phyloP scores from a whole-genome alignment of 2,797 vertebrate species.

The Rhynchonycteris naso region DNA sequence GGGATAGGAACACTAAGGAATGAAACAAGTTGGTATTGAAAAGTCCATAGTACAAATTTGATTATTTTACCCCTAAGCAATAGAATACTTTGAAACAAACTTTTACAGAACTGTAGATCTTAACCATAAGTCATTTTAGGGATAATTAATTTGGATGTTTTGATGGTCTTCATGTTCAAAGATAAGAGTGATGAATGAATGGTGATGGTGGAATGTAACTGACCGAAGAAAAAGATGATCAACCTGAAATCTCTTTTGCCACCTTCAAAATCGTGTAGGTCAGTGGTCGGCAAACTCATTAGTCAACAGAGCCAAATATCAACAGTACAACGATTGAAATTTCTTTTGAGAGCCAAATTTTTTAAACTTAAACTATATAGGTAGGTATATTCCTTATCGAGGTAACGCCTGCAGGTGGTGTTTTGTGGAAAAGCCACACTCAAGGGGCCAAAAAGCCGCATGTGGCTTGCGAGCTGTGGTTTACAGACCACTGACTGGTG shows the following conservation, averaged over 20 bases:
- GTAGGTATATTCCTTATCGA: too few species aligned
- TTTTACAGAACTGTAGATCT: conserved; percentile 27
- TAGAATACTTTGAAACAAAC: conserved; percentile 43
- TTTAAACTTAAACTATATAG: too few species aligned
- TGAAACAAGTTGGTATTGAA: neutral
- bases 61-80: neutral
- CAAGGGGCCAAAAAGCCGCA: too few species aligned
- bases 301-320: too few species aligned
- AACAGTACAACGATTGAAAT: too few species aligned
- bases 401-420: too few species aligned
- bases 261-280: conserved; percentile 55
- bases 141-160: neutral
- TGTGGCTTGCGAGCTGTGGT: too few species aligned
- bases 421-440: too few species aligned
- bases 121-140: conserved; percentile 10
- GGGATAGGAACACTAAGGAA: neutral
- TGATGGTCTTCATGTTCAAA: conserved; percentile 22
- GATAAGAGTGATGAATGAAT: neutral
- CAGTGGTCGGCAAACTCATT: neutral
- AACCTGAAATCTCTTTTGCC: conserved; percentile 48
- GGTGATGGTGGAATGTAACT: conserved; percentile 48
- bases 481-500: neutral
- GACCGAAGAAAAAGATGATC: conserved; percentile 17
- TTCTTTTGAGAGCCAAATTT: too few species aligned
- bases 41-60: neutral